Evolutionary conservation across 1,140 invertebrate genomes (phyloP).

Genomic region (Andrena cerasifolii): DNA sequence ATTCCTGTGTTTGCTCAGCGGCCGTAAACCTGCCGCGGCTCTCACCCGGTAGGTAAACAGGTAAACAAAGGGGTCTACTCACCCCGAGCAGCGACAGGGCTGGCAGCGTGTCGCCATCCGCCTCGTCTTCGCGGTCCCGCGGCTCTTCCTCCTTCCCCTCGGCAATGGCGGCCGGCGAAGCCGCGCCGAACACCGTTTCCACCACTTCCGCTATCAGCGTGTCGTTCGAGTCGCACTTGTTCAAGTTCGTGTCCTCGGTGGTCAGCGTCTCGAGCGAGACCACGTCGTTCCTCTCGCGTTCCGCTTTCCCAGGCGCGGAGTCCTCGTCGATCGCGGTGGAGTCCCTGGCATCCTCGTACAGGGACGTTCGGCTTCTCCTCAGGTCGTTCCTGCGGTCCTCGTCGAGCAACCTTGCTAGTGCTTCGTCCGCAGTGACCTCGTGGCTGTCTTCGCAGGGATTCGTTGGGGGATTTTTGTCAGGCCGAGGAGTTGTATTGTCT

Average conservation of each 20-base stretch:
- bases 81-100: slow-evolving; percentile 39
- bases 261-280: slow-evolving; percentile 47
- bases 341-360: slow-evolving; percentile 72
- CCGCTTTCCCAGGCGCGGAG: not conserved
- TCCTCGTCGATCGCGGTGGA: slow-evolving; percentile 20
- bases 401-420: slow-evolving; percentile 38
- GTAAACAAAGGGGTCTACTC: slow-evolving; percentile 22
- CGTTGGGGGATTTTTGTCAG: not conserved
- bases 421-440: slow-evolving; percentile 11
- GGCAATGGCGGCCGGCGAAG: not conserved
- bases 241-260: slow-evolving; percentile 64
- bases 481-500: not conserved
- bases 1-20: slow-evolving; percentile 19
- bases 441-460: slow-evolving; percentile 23
- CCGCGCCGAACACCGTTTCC: slow-evolving; percentile 37
- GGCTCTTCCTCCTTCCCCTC: slow-evolving; percentile 17
- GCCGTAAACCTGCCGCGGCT: not conserved
- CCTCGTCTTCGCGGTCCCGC: not conserved
- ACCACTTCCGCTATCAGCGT: slow-evolving; percentile 75
- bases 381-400: slow-evolving; percentile 48
- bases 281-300: slow-evolving; percentile 35
- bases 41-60: too few species aligned
- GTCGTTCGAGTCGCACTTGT: slow-evolving; percentile 78
- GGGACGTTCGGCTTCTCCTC: slow-evolving; percentile 62
- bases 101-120: not conserved